phyloP scores from a whole-genome alignment of 2,888 invertebrate genomes.

The Trichacis sp. region DNA sequence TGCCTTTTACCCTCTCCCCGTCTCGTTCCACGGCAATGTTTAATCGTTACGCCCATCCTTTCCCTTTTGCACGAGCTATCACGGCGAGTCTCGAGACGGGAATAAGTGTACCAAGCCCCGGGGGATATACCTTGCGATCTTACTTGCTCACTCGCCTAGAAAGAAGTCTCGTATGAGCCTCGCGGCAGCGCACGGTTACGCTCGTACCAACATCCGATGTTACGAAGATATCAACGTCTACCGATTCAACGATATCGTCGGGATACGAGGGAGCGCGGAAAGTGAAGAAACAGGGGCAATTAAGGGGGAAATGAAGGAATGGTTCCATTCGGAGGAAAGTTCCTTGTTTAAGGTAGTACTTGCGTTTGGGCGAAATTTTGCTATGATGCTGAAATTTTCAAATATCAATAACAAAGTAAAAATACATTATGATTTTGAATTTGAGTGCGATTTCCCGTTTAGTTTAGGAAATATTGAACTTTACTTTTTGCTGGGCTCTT shows the following conservation, averaged over 20 bases:
- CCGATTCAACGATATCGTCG: not conserved
- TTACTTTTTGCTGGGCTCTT: too few species aligned
- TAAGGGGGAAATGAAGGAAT: not conserved
- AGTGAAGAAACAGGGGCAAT: not conserved
- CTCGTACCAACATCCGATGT: not conserved
- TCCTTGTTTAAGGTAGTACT: too few species aligned
- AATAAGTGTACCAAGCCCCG: slow-evolving; percentile 18
- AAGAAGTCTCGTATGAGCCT: slow-evolving; percentile 6
- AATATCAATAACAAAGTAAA: too few species aligned
- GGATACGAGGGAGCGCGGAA: not conserved
- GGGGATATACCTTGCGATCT: not conserved
- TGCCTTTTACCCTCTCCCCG: slow-evolving; percentile 19
- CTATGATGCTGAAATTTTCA: too few species aligned
- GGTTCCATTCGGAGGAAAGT: too few species aligned
- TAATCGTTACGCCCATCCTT: slow-evolving; percentile 28
- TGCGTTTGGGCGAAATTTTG: too few species aligned
- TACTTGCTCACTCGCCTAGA: not conserved
- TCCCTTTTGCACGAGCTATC: slow-evolving; percentile 27
- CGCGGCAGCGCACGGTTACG: not conserved
- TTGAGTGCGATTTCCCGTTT: too few species aligned
- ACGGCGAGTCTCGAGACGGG: slow-evolving; percentile 12
- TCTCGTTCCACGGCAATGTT: slow-evolving; percentile 12
- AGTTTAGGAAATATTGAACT: too few species aligned
- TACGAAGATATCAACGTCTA: not conserved
- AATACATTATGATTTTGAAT: too few species aligned